Percentiles rank a stretch among this genome's conserved stretches.
phyloP scores from a whole-genome alignment of 2,113 vertebrate genomes.

The Mormyrus lacerda region DNA sequence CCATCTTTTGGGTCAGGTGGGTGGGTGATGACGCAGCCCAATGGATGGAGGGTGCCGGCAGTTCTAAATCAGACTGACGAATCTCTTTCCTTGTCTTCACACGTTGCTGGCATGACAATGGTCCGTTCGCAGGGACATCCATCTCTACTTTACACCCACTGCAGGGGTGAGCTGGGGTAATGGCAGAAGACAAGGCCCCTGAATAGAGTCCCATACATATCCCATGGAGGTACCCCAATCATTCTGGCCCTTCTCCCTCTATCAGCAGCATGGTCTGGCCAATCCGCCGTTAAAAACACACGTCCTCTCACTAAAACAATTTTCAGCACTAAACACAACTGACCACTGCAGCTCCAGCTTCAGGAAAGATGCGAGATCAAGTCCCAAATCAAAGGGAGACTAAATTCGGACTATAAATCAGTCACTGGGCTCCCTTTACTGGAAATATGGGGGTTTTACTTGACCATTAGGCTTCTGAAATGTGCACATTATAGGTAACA shows the following conservation, averaged over 20 bases:
- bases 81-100: slow-evolving; percentile 18
- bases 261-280: not conserved
- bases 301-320: not conserved
- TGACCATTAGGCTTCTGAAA: not conserved
- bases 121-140: slow-evolving; percentile 41
- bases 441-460: not conserved
- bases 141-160: slow-evolving; percentile 50
- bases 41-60: slow-evolving; percentile 29
- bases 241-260: not conserved
- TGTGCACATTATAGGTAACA: not conserved
- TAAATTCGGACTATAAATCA: not conserved
- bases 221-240: not conserved
- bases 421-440: not conserved
- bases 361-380: not conserved
- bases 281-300: not conserved
- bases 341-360: not conserved
- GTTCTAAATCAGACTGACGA: slow-evolving; percentile 19
- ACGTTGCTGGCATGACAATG: slow-evolving; percentile 39
- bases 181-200: not conserved
- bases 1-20: slow-evolving; percentile 23
- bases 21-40: slow-evolving; percentile 30
- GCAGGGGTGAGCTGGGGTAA: slow-evolving; percentile 10
- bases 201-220: not conserved
- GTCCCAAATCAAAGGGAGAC: not conserved
- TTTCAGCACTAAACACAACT: not conserved